phyloP scores from a whole-genome alignment of 2,888 invertebrate species.

The Augiades crinisus region DNA sequence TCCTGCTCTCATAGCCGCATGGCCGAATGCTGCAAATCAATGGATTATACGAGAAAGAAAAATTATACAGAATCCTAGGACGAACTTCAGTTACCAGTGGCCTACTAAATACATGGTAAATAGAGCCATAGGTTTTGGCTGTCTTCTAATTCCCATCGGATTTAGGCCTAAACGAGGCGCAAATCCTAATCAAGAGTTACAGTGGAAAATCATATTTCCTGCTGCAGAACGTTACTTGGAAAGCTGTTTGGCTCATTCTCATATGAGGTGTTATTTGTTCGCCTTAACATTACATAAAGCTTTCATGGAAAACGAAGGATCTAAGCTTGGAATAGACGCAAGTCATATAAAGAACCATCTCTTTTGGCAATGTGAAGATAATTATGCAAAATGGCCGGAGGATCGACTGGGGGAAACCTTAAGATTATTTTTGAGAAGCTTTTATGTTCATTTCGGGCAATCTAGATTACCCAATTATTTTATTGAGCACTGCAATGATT shows the following conservation, averaged over 20 bases:
- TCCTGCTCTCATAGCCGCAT: slow-evolving; percentile 85
- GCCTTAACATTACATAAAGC: slow-evolving; percentile 86
- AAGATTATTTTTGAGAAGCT: slow-evolving; percentile 81
- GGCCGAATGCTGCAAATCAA: slow-evolving; percentile 87
- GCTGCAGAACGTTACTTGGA: slow-evolving; percentile 89
- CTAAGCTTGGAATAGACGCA: slow-evolving; percentile 84
- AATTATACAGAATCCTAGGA: slow-evolving; percentile 78
- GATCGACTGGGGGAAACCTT: slow-evolving; percentile 86
- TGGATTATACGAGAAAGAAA: slow-evolving; percentile 84
- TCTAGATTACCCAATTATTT: slow-evolving; percentile 87
- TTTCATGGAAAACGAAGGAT: slow-evolving; percentile 85
- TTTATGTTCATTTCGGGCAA: slow-evolving; percentile 83
- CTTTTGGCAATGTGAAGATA: slow-evolving; percentile 89
- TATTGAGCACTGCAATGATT: slow-evolving; percentile 86
- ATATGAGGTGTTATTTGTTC: slow-evolving; percentile 86
- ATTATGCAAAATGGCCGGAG: slow-evolving; percentile 87
- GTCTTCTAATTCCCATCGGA: slow-evolving; percentile 86
- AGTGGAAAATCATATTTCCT: slow-evolving; percentile 91
- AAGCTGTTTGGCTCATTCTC: slow-evolving; percentile 85
- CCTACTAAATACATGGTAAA: slow-evolving; percentile 85
- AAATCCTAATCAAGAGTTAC: slow-evolving; percentile 83
- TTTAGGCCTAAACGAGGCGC: slow-evolving; percentile 82
- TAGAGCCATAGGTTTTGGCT: slow-evolving; percentile 84
- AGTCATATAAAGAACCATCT: slow-evolving; percentile 88
- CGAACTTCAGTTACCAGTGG: slow-evolving; percentile 84